Conservation (phyloP, 2,888 invertebrate species). For the Dexiosoma caninum region DNA sequence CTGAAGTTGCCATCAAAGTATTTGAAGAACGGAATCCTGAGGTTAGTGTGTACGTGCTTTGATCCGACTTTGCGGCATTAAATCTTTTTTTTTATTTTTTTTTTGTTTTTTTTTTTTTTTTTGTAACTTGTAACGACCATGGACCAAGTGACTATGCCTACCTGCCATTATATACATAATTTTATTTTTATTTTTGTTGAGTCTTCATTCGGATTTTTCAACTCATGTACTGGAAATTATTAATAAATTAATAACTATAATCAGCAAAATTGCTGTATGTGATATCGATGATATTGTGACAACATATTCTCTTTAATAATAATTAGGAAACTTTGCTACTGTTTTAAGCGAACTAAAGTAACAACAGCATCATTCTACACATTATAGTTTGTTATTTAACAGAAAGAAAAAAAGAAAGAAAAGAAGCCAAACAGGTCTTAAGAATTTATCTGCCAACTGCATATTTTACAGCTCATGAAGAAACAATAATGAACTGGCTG, state of each 20-base stretch:
- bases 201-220: neutral
- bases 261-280: conserved; percentile 2
- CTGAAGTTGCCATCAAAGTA: no score
- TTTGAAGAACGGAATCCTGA: no score
- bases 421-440: neutral
- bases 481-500: conserved; percentile 20
- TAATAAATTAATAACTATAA: conserved; percentile 27
- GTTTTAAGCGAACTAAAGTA: neutral
- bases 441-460: neutral
- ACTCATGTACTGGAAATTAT: neutral
- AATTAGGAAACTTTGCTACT: conserved; percentile 31
- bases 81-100: no score
- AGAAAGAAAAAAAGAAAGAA: no score
- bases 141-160: no score
- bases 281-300: conserved; percentile 43
- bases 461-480: neutral
- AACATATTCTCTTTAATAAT: conserved; percentile 40
- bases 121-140: no score
- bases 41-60: no score
- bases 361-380: neutral
- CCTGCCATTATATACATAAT: no score
- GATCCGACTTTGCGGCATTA: no score
- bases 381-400: neutral
- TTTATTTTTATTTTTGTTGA: no score
- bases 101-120: no score